phyloP scores from a whole-genome alignment of 2,888 invertebrate species.

The Camptogramma bilineatum region DNA sequence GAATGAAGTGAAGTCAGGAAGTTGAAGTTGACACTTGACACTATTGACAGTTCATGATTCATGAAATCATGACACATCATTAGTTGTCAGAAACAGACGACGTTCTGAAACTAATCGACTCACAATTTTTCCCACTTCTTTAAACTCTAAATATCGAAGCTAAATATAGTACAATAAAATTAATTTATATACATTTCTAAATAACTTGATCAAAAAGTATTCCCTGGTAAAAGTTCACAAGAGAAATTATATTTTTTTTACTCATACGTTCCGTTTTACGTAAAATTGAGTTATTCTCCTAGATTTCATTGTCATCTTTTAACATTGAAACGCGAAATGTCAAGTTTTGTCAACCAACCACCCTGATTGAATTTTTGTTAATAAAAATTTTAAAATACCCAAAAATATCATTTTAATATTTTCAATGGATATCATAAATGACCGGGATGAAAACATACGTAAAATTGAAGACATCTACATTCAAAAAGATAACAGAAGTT shows the following conservation, averaged over 20 bases:
- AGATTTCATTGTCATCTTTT: too few relatives aligned
- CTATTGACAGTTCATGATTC: conserved; percentile 11
- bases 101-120: not conserved
- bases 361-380: conserved; percentile 53
- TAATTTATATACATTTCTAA: too few relatives aligned
- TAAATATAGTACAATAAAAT: too few relatives aligned
- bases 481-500: conserved; percentile 74
- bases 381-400: conserved; percentile 59
- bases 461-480: conserved; percentile 79
- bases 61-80: not conserved
- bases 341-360: conserved; percentile 37
- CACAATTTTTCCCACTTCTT: too few relatives aligned
- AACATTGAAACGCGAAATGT: conserved; percentile 21
- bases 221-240: too few relatives aligned
- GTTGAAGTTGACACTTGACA: not conserved
- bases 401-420: conserved; percentile 43
- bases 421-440: conserved; percentile 58
- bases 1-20: not conserved
- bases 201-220: too few relatives aligned
- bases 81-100: not conserved
- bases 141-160: too few relatives aligned
- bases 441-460: conserved; percentile 58
- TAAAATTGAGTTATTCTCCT: too few relatives aligned
- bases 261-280: not conserved
- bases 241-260: too few relatives aligned